These are phyloP conservation scores for Strix uralensis DNA, from an alignment of 2,113 vertebrate species.

Conservation along the genomic window DNA sequence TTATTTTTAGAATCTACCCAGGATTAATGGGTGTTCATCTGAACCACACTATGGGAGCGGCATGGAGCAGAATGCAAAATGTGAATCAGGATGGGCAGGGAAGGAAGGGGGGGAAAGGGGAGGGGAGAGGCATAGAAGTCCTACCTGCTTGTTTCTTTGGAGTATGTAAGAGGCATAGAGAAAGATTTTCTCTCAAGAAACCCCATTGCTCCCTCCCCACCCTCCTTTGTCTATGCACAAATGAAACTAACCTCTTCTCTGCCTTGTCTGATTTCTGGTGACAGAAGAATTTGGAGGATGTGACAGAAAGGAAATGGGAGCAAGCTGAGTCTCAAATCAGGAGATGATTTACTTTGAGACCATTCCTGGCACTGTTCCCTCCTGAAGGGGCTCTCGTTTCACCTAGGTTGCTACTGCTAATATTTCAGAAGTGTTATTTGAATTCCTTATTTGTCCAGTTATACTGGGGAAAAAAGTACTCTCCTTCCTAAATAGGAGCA, in stretches of 20 bases:
- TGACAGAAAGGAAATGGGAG: not conserved
- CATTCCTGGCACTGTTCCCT: not conserved
- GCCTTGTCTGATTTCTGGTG: not conserved
- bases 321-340: not conserved
- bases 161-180: not conserved
- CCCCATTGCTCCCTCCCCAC: not conserved
- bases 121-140: not conserved
- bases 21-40: constrained; percentile 8
- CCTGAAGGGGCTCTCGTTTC: not conserved
- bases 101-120: not conserved
- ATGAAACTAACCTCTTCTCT: not conserved
- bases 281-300: not conserved
- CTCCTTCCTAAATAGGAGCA: not conserved
- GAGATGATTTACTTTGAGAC: not conserved
- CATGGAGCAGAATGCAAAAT: not conserved
- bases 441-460: not conserved
- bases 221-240: not conserved
- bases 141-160: not conserved
- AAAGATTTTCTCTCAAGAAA: not conserved
- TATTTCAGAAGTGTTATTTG: not conserved
- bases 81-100: not conserved
- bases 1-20: constrained; percentile 32
- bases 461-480: not conserved
- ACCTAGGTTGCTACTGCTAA: not conserved
- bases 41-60: not conserved